Percentiles rank a stretch among this genome's conserved stretches.
These are phyloP conservation scores for Mastigias papua DNA, from an alignment of 30 jellyfish, hydroid and myxozoan species.

Conservation along the genomic window DNA sequence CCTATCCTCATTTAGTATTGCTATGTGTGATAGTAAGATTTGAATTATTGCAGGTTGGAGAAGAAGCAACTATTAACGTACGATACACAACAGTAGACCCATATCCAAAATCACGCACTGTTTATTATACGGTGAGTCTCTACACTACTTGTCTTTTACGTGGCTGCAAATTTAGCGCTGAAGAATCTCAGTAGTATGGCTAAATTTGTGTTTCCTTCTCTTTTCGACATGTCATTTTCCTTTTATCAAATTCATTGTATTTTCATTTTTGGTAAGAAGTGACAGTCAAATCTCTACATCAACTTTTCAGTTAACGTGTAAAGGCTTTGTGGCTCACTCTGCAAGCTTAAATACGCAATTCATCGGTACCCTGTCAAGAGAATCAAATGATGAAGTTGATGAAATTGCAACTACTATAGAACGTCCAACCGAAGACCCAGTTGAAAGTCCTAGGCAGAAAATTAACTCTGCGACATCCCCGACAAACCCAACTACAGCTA, in stretches of 20 bases:
- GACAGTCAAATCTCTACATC: too few relatives aligned
- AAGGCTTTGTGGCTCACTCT: conserved; percentile 79
- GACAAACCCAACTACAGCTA: neutral
- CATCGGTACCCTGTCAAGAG: conserved; percentile 37
- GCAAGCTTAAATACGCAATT: conserved; percentile 52
- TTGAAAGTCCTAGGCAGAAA: neutral
- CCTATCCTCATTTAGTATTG: too few relatives aligned
- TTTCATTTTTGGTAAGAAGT: too few relatives aligned
- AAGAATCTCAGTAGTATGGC: too few relatives aligned
- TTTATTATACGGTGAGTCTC: conserved; percentile 67
- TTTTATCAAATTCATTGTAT: too few relatives aligned
- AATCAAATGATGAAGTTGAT: conserved; percentile 1
- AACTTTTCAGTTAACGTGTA: conserved; percentile 85
- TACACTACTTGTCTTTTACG: neutral
- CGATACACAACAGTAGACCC: conserved; percentile 76
- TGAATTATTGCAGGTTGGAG: conserved; percentile 55
- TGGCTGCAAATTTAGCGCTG: too few relatives aligned
- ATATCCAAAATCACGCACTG: conserved; percentile 46
- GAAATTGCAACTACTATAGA: neutral
- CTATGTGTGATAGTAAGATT: too few relatives aligned
- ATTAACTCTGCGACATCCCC: neutral
- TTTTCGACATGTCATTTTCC: too few relatives aligned
- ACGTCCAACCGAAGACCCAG: neutral
- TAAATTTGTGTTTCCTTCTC: too few relatives aligned
- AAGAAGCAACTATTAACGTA: conserved; percentile 51